A percentile compares a stretch with the other conserved stretches of the same genome.
Evolutionary conservation across 2,113 vertebrate species (phyloP).

Genomic region (Psilopogon haemacephalus): DNA sequence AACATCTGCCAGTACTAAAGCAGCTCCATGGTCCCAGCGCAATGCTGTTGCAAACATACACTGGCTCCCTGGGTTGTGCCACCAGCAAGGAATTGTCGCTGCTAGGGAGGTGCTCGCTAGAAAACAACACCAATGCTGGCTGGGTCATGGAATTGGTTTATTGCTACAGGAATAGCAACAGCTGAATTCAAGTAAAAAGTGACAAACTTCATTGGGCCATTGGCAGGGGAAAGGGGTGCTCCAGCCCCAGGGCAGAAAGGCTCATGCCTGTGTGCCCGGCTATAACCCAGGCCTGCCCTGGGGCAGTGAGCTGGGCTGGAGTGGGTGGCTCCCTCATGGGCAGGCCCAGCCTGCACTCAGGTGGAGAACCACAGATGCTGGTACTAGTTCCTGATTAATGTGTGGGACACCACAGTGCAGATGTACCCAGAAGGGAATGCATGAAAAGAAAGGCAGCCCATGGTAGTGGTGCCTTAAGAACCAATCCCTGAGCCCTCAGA

Average conservation of each 20-base stretch:
- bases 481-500: background rate
- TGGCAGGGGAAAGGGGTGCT: background rate
- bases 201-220: background rate
- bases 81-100: rapidly evolving
- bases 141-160: conserved; percentile 42
- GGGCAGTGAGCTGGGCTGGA: background rate
- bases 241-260: background rate
- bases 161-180: conserved; percentile 40
- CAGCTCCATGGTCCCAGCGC: rapidly evolving
- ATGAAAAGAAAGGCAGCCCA: background rate
- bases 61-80: rapidly evolving
- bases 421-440: background rate
- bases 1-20: background rate
- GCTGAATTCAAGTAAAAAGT: conserved; percentile 13
- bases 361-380: background rate
- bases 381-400: background rate
- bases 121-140: background rate
- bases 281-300: background rate
- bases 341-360: background rate
- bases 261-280: background rate
- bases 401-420: background rate
- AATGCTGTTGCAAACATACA: rapidly evolving
- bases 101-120: background rate
- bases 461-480: background rate
- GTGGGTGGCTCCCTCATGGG: background rate